These are phyloP conservation scores for Heliconius himera DNA, from an alignment of 1,140 invertebrate genomes.

Conservation along the genomic window DNA sequence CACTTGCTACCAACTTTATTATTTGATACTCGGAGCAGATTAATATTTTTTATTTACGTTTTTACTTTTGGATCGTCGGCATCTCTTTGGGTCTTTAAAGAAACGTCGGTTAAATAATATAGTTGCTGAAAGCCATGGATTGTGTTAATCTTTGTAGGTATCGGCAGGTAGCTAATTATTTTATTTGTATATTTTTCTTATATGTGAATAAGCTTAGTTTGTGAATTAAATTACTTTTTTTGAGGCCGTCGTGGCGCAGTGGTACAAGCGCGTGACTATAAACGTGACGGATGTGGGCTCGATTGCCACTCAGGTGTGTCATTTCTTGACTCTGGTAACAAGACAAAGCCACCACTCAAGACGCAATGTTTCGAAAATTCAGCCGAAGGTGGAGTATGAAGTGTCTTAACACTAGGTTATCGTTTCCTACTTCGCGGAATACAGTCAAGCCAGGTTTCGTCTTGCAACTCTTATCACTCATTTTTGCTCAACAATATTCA, in stretches of 20 bases:
- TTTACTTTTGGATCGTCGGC: slow-evolving; percentile 54
- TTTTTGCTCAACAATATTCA: too few species aligned
- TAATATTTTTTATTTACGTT: slow-evolving; percentile 64
- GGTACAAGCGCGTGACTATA: too few species aligned
- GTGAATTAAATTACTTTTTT: not conserved
- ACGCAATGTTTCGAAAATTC: not conserved
- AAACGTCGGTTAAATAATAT: slow-evolving; percentile 59
- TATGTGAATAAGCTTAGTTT: not conserved
- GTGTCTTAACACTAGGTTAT: not conserved
- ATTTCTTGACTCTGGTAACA: too few species aligned
- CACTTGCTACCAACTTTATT: slow-evolving; percentile 81
- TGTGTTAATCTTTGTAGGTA: not conserved
- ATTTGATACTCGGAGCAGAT: slow-evolving; percentile 78
- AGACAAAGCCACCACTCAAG: not conserved
- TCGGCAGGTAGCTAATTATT: slow-evolving; percentile 12
- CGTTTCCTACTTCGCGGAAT: too few species aligned
- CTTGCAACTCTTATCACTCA: too few species aligned
- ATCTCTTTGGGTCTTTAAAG: slow-evolving; percentile 62
- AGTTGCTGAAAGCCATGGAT: slow-evolving; percentile 42
- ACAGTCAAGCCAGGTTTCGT: too few species aligned
- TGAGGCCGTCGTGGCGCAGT: too few species aligned
- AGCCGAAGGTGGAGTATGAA: not conserved
- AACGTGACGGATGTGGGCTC: too few species aligned
- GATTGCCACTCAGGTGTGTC: too few species aligned
- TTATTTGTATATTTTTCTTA: not conserved